phyloP scores from a whole-genome alignment of 2,113 vertebrate species.

The Oreochromis tanganicae region DNA sequence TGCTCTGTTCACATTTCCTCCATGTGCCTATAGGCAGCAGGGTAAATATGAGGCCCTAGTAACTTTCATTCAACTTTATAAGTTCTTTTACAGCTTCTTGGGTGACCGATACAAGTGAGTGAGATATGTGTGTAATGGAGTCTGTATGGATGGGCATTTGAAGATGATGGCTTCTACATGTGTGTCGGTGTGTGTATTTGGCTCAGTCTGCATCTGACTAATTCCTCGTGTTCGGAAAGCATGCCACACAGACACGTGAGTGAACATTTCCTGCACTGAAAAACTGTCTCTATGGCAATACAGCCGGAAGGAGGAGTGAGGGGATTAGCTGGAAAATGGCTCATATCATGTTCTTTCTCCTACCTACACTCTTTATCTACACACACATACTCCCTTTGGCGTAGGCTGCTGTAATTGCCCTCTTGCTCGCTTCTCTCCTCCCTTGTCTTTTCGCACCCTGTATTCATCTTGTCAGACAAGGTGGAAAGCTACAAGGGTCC shows the following conservation, averaged over 20 bases:
- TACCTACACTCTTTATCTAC: conserved; percentile 8
- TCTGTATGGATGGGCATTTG: not conserved
- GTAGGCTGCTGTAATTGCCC: conserved; percentile 34
- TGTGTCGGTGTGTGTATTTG: not conserved
- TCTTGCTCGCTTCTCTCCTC: not conserved
- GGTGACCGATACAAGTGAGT: not conserved
- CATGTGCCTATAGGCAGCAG: not conserved
- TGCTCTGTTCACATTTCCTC: not conserved
- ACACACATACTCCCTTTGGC: not conserved
- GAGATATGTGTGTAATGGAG: not conserved
- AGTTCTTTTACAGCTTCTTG: not conserved
- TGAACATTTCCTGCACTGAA: not conserved
- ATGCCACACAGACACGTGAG: not conserved
- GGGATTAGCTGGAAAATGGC: not conserved
- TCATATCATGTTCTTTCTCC: not conserved
- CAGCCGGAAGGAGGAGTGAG: not conserved
- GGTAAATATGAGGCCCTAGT: not conserved
- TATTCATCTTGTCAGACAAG: conserved; percentile 37
- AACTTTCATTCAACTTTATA: not conserved
- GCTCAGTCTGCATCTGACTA: rapidly evolving
- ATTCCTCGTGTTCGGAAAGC: not conserved
- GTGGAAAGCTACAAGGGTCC: not conserved
- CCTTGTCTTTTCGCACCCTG: not conserved
- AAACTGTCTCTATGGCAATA: conserved; percentile 44
- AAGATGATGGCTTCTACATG: not conserved